These are phyloP conservation scores for Chymomyza amoena DNA, from an alignment of 2,888 invertebrate species.

Conservation along the genomic window DNA sequence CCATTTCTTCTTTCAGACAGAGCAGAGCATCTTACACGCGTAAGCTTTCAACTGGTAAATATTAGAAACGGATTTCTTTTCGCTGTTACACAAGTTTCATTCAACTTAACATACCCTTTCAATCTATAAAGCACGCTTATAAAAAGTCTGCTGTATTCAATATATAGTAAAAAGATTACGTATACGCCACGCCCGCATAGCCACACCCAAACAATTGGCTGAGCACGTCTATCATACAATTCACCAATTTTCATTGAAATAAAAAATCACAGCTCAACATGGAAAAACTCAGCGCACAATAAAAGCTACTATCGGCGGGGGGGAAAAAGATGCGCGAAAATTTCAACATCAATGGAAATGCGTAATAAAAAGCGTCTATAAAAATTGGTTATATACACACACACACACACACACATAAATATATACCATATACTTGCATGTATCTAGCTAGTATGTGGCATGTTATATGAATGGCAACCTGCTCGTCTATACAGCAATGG, in stretches of 20 bases:
- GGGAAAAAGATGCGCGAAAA: slow-evolving; percentile 47
- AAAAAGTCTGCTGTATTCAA: slow-evolving; percentile 15
- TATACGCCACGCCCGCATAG: slow-evolving; percentile 65
- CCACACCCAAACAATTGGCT: not conserved
- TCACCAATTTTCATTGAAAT: slow-evolving; percentile 72
- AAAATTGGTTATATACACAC: slow-evolving; percentile 64
- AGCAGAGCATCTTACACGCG: too few relatives aligned
- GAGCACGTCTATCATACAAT: slow-evolving; percentile 65
- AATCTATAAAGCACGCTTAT: not conserved
- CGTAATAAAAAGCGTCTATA: slow-evolving; percentile 72
- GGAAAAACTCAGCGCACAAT: slow-evolving; percentile 56
- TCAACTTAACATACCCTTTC: not conserved
- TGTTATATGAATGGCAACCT: too few relatives aligned
- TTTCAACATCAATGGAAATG: slow-evolving; percentile 71
- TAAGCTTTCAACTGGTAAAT: too few relatives aligned
- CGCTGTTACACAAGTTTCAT: too few relatives aligned
- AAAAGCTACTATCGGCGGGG: not conserved
- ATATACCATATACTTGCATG: slow-evolving; percentile 4
- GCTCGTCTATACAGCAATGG: slow-evolving; percentile 25
- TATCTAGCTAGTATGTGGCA: not conserved
- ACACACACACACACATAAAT: slow-evolving; percentile 37
- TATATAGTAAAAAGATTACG: slow-evolving; percentile 68
- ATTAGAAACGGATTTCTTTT: too few relatives aligned
- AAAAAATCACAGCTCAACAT: slow-evolving; percentile 52
- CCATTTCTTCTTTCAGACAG: too few relatives aligned